A percentile compares a stretch with the other conserved stretches of the same genome.
These are phyloP conservation scores for Pardalotus punctatus DNA, from an alignment of 2,113 vertebrate species.

Conservation along the genomic window DNA sequence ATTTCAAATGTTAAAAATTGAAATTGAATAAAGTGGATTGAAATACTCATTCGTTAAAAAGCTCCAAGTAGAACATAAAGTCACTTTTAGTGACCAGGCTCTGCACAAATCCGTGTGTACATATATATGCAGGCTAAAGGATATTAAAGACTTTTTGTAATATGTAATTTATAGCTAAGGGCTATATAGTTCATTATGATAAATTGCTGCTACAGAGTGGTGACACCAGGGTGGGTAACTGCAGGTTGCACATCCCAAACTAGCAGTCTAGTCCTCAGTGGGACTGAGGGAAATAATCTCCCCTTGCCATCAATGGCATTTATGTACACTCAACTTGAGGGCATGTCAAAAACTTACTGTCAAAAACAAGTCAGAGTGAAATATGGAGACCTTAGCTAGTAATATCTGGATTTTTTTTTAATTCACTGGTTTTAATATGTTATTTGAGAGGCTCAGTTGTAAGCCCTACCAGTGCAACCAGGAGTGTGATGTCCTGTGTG, in stretches of 20 bases:
- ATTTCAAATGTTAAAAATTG: neutral
- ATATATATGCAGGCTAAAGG: neutral
- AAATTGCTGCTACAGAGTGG: neutral
- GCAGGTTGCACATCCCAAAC: neutral
- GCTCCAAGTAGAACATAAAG: neutral
- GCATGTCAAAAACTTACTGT: neutral
- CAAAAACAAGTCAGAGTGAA: neutral
- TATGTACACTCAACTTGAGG: neutral
- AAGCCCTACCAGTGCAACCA: neutral
- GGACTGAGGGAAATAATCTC: neutral
- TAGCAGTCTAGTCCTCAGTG: neutral
- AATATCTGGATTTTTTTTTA: neutral
- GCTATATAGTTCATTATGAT: neutral
- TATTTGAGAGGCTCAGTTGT: neutral
- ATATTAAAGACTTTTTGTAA: neutral
- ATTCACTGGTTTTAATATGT: neutral
- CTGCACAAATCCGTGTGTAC: neutral
- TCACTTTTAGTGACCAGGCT: neutral
- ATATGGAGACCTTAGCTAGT: neutral
- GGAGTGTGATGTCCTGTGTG: neutral
- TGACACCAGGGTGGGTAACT: neutral
- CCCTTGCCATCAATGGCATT: neutral
- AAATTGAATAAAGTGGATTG: neutral
- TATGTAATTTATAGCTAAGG: neutral
- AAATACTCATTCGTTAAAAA: neutral